Evolutionary conservation across 2,797 vertebrate species (phyloP), one percentile per base, ranked within the genome.

Genomic region (Hippocampus kuda): DNA sequence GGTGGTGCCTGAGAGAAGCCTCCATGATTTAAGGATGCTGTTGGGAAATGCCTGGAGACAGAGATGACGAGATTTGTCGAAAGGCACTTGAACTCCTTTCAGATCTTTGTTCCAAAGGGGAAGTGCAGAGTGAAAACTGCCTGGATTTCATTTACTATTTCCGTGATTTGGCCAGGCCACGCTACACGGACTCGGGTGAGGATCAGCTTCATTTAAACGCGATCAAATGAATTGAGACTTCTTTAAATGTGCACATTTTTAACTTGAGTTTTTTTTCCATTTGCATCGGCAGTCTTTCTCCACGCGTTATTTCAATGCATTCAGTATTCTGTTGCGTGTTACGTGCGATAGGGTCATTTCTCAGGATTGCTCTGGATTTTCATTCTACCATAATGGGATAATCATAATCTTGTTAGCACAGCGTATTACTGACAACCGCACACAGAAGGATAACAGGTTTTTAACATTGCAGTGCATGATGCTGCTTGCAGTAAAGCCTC

Each of bases 11-110:
- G 30, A 79, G 84, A 87, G 90, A 92, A 85, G 79, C 83, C 87
- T 90, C 81, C 89, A 83, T 89, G 90, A 65, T 88, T 89, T 90
- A 91, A 98, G 94, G 94, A 98, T 98, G 96, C 94, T 95, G 93
- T 90, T 93, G 94, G 94, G 95, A 94, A 93, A 98, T 98, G 96
- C 93, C 94, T 93, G 94, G 93, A 91, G 95, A 93, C 94, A 94
- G 91, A 93, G 94, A 97, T 93, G 93, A 94, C 91, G 93, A 94
- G 94, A 94, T 97, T 91, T 98, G 96, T 95, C 93, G 94, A 91
- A 96, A 93, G 91, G 96, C 96, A 82, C 94, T 98, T 85, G 93
- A 94, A 90, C 93, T 98, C 87, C 90, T 98, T 85, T 94, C 94
- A 79, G 94, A 98, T 90, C 94, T 98, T 79, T 98, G 96, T 81